A percentile compares a stretch with the other conserved stretches of the same genome.
Conservation (phyloP, 2,113 vertebrate species). For the Gorilla gorilla region DNA sequence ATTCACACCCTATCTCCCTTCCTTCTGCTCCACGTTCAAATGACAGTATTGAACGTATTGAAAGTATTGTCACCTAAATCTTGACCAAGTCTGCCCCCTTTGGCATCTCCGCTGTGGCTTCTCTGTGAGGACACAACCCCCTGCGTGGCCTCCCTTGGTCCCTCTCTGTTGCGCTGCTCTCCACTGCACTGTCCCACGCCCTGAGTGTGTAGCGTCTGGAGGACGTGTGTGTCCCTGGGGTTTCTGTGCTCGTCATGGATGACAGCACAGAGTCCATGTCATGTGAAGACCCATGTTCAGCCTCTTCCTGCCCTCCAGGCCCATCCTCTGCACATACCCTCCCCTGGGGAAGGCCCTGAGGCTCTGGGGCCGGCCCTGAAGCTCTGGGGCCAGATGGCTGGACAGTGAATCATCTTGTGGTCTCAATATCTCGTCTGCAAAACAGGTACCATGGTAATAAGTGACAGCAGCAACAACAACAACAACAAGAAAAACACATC, state of each 20-base stretch:
- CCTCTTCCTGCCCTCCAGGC: neutral
- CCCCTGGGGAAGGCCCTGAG: neutral
- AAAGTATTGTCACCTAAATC: neutral
- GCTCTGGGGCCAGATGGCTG: neutral
- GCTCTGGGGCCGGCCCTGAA: neutral
- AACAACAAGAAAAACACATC: too few relatives aligned
- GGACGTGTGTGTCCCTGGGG: neutral
- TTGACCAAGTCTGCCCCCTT: too few relatives aligned
- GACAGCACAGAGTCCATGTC: too few relatives aligned
- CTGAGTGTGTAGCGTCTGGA: neutral
- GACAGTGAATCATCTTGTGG: neutral
- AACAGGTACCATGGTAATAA: neutral
- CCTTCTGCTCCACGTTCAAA: neutral
- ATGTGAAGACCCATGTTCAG: neutral
- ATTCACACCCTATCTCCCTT: neutral
- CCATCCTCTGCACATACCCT: too few relatives aligned
- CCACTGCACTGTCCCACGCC: fast-evolving
- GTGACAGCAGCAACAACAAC: neutral
- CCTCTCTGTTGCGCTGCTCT: too few relatives aligned
- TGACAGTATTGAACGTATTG: neutral
- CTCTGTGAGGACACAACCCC: neutral
- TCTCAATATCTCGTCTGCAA: neutral
- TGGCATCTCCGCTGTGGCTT: neutral
- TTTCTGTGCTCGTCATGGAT: neutral
- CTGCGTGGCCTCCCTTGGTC: too few relatives aligned